Percentiles rank a stretch among this genome's conserved stretches.
These are phyloP conservation scores for Melanotaenia nigrans DNA, from an alignment of 2,797 vertebrate genomes.

Conservation along the genomic window DNA sequence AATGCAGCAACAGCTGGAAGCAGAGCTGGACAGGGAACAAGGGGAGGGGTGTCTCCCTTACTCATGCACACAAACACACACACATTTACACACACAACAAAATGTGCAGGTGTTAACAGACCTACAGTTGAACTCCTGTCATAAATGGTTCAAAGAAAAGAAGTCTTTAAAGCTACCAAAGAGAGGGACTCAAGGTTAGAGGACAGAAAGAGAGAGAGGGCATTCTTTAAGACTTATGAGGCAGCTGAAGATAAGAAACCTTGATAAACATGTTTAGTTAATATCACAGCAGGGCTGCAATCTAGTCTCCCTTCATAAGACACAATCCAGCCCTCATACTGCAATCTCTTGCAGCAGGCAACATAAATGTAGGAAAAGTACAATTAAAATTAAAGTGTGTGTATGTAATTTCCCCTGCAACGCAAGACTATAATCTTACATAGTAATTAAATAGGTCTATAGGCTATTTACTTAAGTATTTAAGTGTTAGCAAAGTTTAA, in stretches of 20 bases:
- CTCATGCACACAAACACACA: slow-evolving; percentile 18
- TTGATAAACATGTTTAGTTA: slow-evolving; percentile 42
- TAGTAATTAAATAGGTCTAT: no score
- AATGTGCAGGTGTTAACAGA: slow-evolving; percentile 70
- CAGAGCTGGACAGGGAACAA: slow-evolving; percentile 50
- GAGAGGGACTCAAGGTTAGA: not conserved
- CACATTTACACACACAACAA: slow-evolving; percentile 25
- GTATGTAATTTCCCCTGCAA: not conserved
- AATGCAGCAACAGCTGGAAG: slow-evolving; percentile 77
- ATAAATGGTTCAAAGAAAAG: slow-evolving; percentile 33
- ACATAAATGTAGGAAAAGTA: not conserved
- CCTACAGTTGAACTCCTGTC: slow-evolving; percentile 63
- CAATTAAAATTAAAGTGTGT: not conserved
- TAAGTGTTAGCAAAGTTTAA: not conserved
- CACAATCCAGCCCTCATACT: slow-evolving; percentile 13
- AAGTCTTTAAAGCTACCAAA: slow-evolving; percentile 7
- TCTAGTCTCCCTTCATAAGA: slow-evolving; percentile 22
- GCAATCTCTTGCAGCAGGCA: not conserved
- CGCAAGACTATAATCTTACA: not conserved
- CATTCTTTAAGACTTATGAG: slow-evolving; percentile 35
- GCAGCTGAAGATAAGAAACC: slow-evolving; percentile 47
- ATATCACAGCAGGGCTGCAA: slow-evolving; percentile 54
- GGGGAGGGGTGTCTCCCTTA: slow-evolving; percentile 59
- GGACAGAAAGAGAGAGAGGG: not conserved
- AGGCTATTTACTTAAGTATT: not conserved